A percentile compares a stretch with the other conserved stretches of the same genome.
These are phyloP conservation scores for Chondrosia reniformis DNA, from an alignment of 37 sponge, comb jelly and placozoan genomes.

Conservation along the genomic window DNA sequence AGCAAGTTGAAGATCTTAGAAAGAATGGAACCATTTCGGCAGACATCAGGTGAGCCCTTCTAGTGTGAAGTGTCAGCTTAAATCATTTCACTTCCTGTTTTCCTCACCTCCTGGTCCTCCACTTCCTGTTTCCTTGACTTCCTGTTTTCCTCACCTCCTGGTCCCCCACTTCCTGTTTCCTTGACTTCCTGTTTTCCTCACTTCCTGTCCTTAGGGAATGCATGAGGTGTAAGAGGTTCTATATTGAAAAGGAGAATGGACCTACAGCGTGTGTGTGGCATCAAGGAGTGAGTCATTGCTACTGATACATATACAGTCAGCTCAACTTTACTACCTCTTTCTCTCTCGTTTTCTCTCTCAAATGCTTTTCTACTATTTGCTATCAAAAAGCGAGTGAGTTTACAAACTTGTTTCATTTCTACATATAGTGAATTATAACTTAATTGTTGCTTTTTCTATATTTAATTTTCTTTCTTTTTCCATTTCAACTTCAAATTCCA, in stretches of 20 bases:
- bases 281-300: constrained; percentile 39
- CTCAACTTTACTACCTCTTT: background rate
- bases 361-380: background rate
- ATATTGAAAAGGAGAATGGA: constrained; percentile 36
- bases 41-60: constrained; percentile 16
- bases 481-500: background rate
- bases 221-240: constrained; percentile 49
- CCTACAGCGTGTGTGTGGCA: constrained; percentile 41
- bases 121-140: background rate
- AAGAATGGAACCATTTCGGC: background rate
- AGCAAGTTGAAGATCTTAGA: constrained; percentile 35
- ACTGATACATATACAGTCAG: background rate
- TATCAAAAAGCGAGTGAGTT: background rate
- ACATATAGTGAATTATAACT: background rate
- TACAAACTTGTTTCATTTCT: too few relatives aligned
- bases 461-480: background rate
- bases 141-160: too few relatives aligned
- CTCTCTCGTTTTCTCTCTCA: background rate
- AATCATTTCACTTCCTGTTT: background rate
- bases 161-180: background rate
- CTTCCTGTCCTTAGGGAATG: constrained; percentile 38
- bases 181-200: background rate
- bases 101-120: too few relatives aligned
- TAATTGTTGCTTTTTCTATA: background rate
- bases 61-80: background rate